Percentiles rank a stretch among this genome's conserved stretches.
phyloP scores from a whole-genome alignment of 2,113 vertebrate genomes.

The Oncorhynchus masou region DNA sequence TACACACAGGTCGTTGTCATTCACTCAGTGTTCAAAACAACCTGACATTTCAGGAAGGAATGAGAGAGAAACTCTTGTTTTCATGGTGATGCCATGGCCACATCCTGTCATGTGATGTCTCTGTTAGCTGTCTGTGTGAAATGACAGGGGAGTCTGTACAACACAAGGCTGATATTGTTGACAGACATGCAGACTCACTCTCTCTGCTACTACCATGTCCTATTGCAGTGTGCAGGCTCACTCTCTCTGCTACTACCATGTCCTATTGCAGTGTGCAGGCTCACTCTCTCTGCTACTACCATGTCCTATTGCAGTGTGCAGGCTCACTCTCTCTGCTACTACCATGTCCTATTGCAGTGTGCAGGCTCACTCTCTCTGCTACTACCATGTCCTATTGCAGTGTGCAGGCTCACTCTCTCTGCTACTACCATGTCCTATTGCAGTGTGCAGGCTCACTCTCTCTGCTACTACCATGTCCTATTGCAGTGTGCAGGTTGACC shows the following conservation, averaged over 20 bases:
- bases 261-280: neutral
- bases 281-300: neutral
- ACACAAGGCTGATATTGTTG: neutral
- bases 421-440: neutral
- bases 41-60: neutral
- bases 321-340: neutral
- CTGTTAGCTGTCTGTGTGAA: neutral
- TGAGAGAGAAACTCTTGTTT: neutral
- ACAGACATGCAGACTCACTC: neutral
- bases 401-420: neutral
- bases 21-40: neutral
- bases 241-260: neutral
- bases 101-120: slow-evolving; percentile 37
- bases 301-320: neutral
- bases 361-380: neutral
- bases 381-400: neutral
- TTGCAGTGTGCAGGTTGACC: neutral
- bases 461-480: neutral
- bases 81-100: neutral
- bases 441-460: neutral
- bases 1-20: neutral
- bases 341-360: neutral
- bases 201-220: neutral
- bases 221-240: neutral
- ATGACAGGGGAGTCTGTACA: neutral